Conservation (phyloP, 2,888 invertebrate species). For the Tachina lurida region DNA sequence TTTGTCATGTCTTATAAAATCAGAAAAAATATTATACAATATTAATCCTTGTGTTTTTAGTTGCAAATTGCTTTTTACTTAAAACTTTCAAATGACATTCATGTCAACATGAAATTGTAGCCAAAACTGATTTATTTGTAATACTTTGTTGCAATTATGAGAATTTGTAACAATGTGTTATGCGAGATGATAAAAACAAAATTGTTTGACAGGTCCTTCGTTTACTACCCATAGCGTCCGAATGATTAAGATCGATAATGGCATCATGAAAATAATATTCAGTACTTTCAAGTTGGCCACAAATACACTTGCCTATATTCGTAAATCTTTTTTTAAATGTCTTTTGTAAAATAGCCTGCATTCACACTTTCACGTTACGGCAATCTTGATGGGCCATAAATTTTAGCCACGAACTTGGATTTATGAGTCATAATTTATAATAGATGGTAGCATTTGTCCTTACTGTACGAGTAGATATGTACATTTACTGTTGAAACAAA, state of each 20-base stretch:
- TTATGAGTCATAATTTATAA: slow-evolving; percentile 74
- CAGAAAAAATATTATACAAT: neutral
- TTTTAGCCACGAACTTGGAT: slow-evolving; percentile 73
- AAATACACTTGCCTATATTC: neutral
- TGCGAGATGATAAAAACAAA: neutral
- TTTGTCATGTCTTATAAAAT: neutral
- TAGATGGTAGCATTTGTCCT: slow-evolving; percentile 49
- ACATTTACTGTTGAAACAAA: slow-evolving; percentile 39
- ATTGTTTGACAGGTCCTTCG: slow-evolving; percentile 38
- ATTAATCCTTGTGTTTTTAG: neutral
- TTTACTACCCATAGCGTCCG: neutral
- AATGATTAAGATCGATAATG: slow-evolving; percentile 44
- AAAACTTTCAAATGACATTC: neutral
- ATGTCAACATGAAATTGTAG: neutral
- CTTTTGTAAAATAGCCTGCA: slow-evolving; percentile 8
- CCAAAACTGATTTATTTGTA: neutral
- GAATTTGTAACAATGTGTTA: slow-evolving; percentile 10
- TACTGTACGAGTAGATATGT: slow-evolving; percentile 31
- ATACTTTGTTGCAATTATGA: slow-evolving; percentile 1
- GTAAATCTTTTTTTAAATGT: slow-evolving; percentile 15
- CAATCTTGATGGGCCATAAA: slow-evolving; percentile 70
- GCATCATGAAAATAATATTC: slow-evolving; percentile 24
- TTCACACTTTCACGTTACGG: slow-evolving; percentile 44
- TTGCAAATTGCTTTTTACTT: neutral
- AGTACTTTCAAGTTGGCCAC: slow-evolving; percentile 25